Base-by-base conservation (phyloP, 2,888 invertebrate species). In the Phyto melanocephala region DNA sequence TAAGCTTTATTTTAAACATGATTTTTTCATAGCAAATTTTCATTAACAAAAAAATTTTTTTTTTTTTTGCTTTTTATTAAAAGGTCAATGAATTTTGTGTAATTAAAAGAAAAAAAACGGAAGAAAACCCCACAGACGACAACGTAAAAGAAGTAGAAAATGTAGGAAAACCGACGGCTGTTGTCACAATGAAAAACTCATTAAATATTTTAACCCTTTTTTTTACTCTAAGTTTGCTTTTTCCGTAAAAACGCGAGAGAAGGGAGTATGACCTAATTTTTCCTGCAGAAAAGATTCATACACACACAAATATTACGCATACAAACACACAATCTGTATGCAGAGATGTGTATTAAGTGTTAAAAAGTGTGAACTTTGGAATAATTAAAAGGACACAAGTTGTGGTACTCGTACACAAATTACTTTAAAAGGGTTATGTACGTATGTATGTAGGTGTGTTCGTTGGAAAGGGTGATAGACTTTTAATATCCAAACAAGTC, bases 341-440 rank as follows among this genome's bases (percentile, higher is more conserved):
- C 2, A 37, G 17, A 6, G 8, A n/a, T 52, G 52, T 52, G 37
- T 17, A 13, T 42, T 4, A 22, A 42, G 47, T 50, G 75, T 65
- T 75, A 50, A 62, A 81, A 81, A 81, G 81, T 81, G 81, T 81
- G 76, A 81, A 81, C 45, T 72, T 76, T 76, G 67, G 58, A 67
- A 76, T 76, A 76, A 81, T 76, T 76, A 76, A 81, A 81, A 81
- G 65, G 81, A 81, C 76, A 81, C 56, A 80, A 76, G 52, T 75
- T 78, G 63, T 71, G 54, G 47, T 33, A 42, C 68, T 75, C 13
- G 45, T 65, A 35, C 56, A 70, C 13, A 60, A 28, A 56, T 45
- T 45, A 54, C 62, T 70, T 45, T 22, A 62, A 70, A 68, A 54
- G 22, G 52, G 54, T 35, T 77, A 28, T 28, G 11, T n/a, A 24